phyloP scores from a whole-genome alignment of 2,113 vertebrate genomes.

The Ptyas mucosa region DNA sequence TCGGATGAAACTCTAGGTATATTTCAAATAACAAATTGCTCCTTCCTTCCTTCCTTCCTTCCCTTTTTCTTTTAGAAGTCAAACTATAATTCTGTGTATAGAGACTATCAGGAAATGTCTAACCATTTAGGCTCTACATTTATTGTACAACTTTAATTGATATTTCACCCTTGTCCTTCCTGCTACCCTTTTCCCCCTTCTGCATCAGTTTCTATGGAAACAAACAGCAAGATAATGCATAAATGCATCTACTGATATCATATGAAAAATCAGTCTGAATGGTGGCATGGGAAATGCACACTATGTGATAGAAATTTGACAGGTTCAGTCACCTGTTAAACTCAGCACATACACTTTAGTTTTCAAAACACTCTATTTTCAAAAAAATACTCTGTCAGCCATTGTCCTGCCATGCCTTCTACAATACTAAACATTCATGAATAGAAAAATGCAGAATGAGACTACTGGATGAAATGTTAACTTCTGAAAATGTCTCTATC shows the following conservation, averaged over 20 bases:
- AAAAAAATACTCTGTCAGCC: not conserved
- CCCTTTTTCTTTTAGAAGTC: not conserved
- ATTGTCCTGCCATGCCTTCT: not conserved
- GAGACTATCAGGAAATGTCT: not conserved
- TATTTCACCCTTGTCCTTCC: not conserved
- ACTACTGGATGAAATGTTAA: not conserved
- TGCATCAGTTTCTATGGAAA: constrained; percentile 30
- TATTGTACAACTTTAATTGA: not conserved
- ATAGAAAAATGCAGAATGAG: not conserved
- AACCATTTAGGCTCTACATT: not conserved
- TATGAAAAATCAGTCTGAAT: constrained; percentile 4
- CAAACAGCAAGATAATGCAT: not conserved
- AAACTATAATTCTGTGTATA: not conserved
- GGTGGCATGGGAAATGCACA: not conserved
- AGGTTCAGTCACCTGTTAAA: not conserved
- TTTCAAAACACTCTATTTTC: not conserved
- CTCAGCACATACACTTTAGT: not conserved
- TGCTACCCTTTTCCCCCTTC: not conserved
- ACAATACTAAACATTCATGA: not conserved
- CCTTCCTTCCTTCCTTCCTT: not conserved
- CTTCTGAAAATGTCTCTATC: not conserved
- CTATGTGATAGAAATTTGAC: not conserved
- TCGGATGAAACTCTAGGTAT: not conserved
- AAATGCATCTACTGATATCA: constrained; percentile 4
- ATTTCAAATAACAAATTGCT: not conserved